Evolutionary conservation across 2,113 vertebrate species (phyloP).

Genomic region (Mormyrus iriodes): DNA sequence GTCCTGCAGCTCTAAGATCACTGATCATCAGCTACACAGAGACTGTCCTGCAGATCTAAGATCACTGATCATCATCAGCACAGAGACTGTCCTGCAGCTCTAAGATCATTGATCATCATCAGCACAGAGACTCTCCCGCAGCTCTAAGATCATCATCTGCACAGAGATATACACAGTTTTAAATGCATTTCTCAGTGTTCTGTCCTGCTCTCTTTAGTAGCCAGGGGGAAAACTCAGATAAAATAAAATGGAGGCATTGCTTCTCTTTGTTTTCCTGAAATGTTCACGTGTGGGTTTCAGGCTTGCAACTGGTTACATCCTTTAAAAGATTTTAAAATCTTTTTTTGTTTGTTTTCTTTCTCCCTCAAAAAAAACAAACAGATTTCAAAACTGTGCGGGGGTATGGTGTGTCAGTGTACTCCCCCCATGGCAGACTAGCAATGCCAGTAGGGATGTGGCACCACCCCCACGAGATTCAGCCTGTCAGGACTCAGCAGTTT

Average conservation of each 20-base stretch:
- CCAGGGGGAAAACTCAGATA: background rate
- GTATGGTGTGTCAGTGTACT: background rate
- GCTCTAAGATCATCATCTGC: background rate
- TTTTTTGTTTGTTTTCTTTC: background rate
- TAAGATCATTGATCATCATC: background rate
- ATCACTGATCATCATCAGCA: background rate
- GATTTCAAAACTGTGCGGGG: background rate
- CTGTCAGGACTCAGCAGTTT: background rate
- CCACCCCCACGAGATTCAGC: background rate
- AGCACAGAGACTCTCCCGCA: background rate
- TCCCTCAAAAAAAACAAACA: slow-evolving; percentile 8
- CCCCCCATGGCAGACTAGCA: background rate
- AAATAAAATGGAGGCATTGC: background rate
- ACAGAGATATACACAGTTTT: background rate
- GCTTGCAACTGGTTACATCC: background rate
- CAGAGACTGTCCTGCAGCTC: background rate
- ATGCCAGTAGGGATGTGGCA: background rate
- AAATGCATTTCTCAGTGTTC: background rate
- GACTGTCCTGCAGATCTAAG: background rate
- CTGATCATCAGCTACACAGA: background rate
- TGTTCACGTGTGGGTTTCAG: background rate
- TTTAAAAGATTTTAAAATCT: background rate
- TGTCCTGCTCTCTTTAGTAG: background rate
- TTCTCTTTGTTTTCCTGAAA: background rate
- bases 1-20: background rate